phyloP scores from a whole-genome alignment of 2,113 vertebrate genomes.

The Macrotus californicus region DNA sequence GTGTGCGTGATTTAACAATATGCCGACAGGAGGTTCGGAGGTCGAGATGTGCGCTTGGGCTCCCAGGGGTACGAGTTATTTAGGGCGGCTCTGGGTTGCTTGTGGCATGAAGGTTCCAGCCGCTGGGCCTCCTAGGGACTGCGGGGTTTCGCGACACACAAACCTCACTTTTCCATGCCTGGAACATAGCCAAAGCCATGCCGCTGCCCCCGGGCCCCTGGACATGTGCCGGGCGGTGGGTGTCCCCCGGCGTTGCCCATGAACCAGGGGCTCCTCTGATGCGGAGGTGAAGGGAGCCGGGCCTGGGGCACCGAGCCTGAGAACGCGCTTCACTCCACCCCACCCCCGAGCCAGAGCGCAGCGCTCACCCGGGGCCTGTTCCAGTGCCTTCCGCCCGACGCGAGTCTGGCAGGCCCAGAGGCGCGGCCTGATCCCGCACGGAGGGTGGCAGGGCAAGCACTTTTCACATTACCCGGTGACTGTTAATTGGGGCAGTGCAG shows the following conservation, averaged over 20 bases:
- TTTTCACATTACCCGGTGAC: conserved; percentile 74
- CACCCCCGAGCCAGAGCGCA: background rate
- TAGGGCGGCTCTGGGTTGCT: background rate
- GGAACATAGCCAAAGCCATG: conserved; percentile 12
- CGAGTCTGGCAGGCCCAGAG: conserved; percentile 75
- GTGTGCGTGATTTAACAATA: conserved; percentile 61
- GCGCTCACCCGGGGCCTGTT: conserved; percentile 37
- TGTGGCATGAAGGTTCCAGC: background rate
- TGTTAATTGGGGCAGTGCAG: conserved; percentile 76
- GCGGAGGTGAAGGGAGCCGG: background rate
- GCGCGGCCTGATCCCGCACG: conserved; percentile 67
- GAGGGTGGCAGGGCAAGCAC: conserved; percentile 75
- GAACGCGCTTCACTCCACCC: background rate
- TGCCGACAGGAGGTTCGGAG: background rate
- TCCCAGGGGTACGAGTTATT: background rate
- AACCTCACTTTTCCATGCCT: conserved; percentile 7
- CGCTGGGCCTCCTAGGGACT: background rate
- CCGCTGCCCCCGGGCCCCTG: background rate
- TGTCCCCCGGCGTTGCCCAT: background rate
- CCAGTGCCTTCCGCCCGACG: conserved; percentile 69
- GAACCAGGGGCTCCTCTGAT: background rate
- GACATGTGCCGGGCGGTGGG: background rate
- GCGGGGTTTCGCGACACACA: background rate
- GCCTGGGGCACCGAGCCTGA: background rate
- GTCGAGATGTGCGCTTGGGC: background rate